phyloP scores from a whole-genome alignment of 2,113 vertebrate genomes.

The Rhinichthys klamathensis region DNA sequence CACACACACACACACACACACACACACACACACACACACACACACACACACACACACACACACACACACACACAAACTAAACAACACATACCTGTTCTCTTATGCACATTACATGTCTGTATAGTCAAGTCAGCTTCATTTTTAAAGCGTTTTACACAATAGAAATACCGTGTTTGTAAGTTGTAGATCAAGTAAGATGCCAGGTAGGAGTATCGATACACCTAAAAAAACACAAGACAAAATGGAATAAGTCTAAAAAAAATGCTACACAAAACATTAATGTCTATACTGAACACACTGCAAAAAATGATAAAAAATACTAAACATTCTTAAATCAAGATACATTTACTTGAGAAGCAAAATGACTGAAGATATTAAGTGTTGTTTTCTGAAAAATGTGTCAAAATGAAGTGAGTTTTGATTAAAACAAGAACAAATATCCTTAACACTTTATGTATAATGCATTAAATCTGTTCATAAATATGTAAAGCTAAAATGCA shows the following conservation, averaged over 20 bases:
- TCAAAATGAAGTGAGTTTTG: no score
- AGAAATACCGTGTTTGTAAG: constrained; percentile 68
- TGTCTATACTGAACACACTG: not conserved
- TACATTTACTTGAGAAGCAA: no score
- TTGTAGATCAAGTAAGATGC: constrained; percentile 77
- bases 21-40: not conserved
- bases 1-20: constrained; percentile 27
- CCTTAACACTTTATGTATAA: no score
- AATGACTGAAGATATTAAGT: no score
- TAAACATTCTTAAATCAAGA: no score
- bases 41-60: constrained; percentile 62
- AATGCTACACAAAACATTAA: not conserved
- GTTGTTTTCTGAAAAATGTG: no score
- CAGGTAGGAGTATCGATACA: constrained; percentile 70
- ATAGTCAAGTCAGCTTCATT: no score
- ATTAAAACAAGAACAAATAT: no score
- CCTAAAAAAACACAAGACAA: constrained; percentile 53
- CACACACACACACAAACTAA: constrained; percentile 28
- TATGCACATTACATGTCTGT: not conserved
- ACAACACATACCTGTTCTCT: not conserved
- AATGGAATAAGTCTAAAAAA: not conserved
- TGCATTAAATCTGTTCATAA: no score
- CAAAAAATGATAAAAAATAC: no score
- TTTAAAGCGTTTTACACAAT: no score
- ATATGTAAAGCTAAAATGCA: no score